Conservation (phyloP, 2,113 vertebrate genomes). For the Rhombomys opimus region DNA sequence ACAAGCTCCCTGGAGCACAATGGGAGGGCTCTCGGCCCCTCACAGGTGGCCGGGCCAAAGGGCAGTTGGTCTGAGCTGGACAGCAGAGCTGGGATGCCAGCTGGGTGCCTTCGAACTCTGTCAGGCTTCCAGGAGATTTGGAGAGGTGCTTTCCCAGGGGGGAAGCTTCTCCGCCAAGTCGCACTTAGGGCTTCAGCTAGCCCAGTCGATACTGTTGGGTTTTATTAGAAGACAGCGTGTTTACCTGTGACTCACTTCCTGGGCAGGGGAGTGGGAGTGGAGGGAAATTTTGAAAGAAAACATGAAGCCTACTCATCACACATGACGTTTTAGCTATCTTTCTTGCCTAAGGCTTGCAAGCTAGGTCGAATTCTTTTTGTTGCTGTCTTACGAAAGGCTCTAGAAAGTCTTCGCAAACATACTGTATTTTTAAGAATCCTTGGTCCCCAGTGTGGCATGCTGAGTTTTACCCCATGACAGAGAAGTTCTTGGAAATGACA, state of each 20-base stretch:
- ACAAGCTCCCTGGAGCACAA: background rate
- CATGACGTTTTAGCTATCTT: background rate
- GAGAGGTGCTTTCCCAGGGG: background rate
- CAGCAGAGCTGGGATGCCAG: background rate
- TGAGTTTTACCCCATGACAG: background rate
- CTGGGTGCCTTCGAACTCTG: background rate
- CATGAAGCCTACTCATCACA: background rate
- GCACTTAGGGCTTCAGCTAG: background rate
- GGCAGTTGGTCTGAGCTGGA: background rate
- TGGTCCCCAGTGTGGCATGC: background rate
- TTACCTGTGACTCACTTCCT: background rate
- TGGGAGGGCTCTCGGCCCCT: background rate
- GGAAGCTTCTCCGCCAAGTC: background rate
- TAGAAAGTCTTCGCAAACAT: background rate
- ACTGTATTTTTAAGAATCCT: background rate
- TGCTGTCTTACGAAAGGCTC: background rate
- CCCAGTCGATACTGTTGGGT: background rate
- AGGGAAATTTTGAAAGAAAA: background rate
- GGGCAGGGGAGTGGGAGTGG: background rate
- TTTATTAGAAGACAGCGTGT: background rate
- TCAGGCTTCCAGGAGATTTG: background rate
- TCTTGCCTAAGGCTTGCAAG: background rate
- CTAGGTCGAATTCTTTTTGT: background rate
- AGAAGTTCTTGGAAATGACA: background rate
- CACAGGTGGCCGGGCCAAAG: accelerated